Conservation (phyloP, 2,888 invertebrate genomes). For the Neoascia interrupta region DNA sequence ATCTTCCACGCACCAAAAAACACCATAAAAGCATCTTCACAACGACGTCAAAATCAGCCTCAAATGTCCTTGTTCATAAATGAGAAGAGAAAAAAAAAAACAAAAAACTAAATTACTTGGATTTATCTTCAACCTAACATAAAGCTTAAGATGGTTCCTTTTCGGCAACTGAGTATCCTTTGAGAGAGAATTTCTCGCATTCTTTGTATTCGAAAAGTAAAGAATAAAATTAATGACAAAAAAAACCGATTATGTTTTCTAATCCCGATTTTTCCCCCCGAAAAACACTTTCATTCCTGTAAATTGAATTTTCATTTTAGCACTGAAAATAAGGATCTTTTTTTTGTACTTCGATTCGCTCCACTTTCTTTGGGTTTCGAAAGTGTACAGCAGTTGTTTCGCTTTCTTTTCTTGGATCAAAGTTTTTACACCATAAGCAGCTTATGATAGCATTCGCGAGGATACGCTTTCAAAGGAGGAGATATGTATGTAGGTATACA, state of each 20-base stretch:
- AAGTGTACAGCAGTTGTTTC: constrained; percentile 39
- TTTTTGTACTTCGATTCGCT: constrained; percentile 38
- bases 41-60: constrained; percentile 2
- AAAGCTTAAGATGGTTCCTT: not conserved
- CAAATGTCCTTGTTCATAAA: not conserved
- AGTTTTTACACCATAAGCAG: constrained; percentile 53
- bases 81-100: not conserved
- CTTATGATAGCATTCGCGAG: constrained; percentile 51
- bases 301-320: constrained; percentile 66
- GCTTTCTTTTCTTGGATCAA: constrained; percentile 47
- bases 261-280: no score
- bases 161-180: not conserved
- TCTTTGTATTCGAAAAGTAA: not conserved
- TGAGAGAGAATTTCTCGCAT: not conserved
- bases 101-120: not conserved
- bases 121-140: not conserved
- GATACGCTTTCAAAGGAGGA: constrained; percentile 47
- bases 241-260: constrained; percentile 39
- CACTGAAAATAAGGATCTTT: constrained; percentile 29
- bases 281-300: constrained; percentile 29
- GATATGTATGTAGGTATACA: no score
- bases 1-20: constrained; percentile 28
- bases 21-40: not conserved
- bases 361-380: constrained; percentile 10
- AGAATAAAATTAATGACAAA: constrained; percentile 41